Conservation (phyloP, 2,888 invertebrate genomes). For the Eucera pruinosa region DNA sequence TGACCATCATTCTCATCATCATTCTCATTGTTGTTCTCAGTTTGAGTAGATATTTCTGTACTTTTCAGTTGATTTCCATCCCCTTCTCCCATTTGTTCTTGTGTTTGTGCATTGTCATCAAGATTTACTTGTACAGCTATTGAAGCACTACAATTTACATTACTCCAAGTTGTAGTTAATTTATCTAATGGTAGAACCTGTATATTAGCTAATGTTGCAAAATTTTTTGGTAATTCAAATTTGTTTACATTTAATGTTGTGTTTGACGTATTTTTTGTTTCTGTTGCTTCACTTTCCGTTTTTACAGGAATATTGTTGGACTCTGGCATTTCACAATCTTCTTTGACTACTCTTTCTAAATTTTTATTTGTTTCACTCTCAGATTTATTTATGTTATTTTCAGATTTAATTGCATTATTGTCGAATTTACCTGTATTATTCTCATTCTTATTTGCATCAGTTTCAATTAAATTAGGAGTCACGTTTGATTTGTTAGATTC, state of each 20-base stretch:
- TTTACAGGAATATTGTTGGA: slow-evolving; percentile 18
- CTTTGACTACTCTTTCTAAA: slow-evolving; percentile 23
- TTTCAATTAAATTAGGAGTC: slow-evolving; percentile 18
- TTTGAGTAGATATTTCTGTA: slow-evolving; percentile 84
- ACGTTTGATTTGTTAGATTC: slow-evolving; percentile 65
- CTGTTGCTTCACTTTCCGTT: slow-evolving; percentile 58
- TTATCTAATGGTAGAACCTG: slow-evolving; percentile 81
- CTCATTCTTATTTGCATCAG: background rate
- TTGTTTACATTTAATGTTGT: slow-evolving; percentile 63
- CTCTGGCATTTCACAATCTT: slow-evolving; percentile 28
- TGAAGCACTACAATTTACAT: slow-evolving; percentile 85
- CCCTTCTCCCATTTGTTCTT: slow-evolving; percentile 62
- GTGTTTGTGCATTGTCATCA: slow-evolving; percentile 80
- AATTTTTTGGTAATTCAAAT: slow-evolving; percentile 79
- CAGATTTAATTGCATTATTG: slow-evolving; percentile 18
- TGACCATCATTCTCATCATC: slow-evolving; percentile 86
- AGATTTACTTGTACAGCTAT: slow-evolving; percentile 86
- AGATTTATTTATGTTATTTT: slow-evolving; percentile 31
- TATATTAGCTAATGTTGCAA: slow-evolving; percentile 77
- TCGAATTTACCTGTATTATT: slow-evolving; percentile 9
- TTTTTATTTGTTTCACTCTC: slow-evolving; percentile 36
- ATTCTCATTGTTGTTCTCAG: slow-evolving; percentile 81
- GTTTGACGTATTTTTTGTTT: slow-evolving; percentile 30
- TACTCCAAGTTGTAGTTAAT: slow-evolving; percentile 81
- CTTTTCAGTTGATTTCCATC: slow-evolving; percentile 75